Evolutionary conservation across 2,113 vertebrate genomes (phyloP).

Genomic region (Pseudorasbora parva): DNA sequence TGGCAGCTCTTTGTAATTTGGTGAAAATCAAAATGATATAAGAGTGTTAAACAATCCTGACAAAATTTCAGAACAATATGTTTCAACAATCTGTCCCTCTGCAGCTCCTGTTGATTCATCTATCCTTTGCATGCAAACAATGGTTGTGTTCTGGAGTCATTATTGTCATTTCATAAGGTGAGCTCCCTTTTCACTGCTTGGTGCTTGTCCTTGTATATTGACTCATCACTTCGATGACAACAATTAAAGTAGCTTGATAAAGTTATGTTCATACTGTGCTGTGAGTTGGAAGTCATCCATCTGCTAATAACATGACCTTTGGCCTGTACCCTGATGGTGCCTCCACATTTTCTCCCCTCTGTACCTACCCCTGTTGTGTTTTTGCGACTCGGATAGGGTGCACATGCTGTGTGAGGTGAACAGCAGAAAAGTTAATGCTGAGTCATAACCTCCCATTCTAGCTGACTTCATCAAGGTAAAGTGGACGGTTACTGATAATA

Average conservation of each 20-base stretch:
- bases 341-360: not conserved
- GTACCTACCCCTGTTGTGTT: constrained; percentile 11
- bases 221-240: constrained; percentile 16
- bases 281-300: constrained; percentile 25
- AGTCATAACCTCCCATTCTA: not conserved
- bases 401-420: not conserved
- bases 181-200: not conserved
- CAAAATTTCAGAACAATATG: not conserved
- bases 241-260: constrained; percentile 21
- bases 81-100: not conserved
- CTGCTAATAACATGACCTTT: constrained; percentile 30
- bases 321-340: not conserved
- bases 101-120: not conserved
- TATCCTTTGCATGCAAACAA: not conserved
- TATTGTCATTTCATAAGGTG: constrained; percentile 5
- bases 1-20: not conserved
- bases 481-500: constrained; percentile 11
- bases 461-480: not conserved
- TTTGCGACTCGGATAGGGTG: not conserved
- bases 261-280: not conserved
- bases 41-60: not conserved
- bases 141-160: not conserved
- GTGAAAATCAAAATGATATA: constrained; percentile 5
- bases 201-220: constrained; percentile 1
- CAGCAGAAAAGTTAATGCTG: constrained; percentile 7